Evolutionary conservation across 2,113 vertebrate species (phyloP).

Genomic region (Opisthocomus hoazin): DNA sequence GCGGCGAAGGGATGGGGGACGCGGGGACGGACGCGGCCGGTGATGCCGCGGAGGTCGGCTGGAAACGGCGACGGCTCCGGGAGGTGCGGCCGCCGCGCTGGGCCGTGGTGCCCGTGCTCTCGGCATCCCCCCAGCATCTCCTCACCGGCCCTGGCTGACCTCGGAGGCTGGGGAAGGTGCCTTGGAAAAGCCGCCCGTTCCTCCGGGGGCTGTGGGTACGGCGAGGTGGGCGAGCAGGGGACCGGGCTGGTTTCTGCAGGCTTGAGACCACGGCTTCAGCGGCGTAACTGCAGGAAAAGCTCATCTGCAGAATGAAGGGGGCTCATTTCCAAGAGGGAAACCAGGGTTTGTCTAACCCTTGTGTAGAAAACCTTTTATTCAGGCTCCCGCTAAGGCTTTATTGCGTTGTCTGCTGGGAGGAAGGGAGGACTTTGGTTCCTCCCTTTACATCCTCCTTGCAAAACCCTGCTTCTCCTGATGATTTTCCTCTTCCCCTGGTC

Average conservation of each 20-base stretch:
- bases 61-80: not conserved
- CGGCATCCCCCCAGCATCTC: not conserved
- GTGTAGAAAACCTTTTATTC: not conserved
- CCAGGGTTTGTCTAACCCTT: not conserved
- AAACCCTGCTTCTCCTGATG: not conserved
- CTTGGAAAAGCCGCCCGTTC: not conserved
- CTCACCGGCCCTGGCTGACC: not conserved
- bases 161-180: not conserved
- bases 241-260: not conserved
- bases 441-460: not conserved
- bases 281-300: not conserved
- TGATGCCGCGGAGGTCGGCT: not conserved
- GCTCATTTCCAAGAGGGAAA: not conserved
- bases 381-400: not conserved
- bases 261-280: not conserved
- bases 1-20: not conserved
- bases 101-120: not conserved
- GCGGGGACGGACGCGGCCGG: not conserved
- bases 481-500: not conserved
- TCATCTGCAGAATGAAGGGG: not conserved
- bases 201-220: not conserved
- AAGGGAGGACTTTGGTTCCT: not conserved
- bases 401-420: not conserved
- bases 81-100: rapidly evolving
- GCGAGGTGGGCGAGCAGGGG: not conserved